Percentiles rank a stretch among this genome's conserved stretches.
These are phyloP conservation scores for Plagodis pulveraria DNA, from an alignment of 2,888 invertebrate genomes.

Conservation along the genomic window DNA sequence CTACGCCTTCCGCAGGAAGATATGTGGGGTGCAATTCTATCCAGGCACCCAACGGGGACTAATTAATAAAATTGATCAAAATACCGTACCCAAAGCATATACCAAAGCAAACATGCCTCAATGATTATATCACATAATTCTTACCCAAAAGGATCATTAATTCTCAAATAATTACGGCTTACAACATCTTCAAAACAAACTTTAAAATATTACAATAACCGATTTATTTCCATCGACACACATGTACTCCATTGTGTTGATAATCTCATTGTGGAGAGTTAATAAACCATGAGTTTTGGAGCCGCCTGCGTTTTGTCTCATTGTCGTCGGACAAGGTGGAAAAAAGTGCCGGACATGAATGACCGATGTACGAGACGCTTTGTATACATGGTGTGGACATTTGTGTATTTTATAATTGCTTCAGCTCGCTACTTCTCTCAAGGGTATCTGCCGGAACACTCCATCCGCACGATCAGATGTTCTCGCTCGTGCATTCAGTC, in stretches of 20 bases:
- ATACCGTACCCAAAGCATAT: no score
- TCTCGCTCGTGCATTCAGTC: no score
- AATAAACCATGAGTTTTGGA: slow-evolving; percentile 59
- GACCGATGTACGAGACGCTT: slow-evolving; percentile 52
- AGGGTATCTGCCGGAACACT: no score
- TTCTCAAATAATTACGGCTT: slow-evolving; percentile 20
- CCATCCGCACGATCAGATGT: no score
- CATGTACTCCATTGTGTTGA: slow-evolving; percentile 50
- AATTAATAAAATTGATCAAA: no score
- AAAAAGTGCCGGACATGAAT: slow-evolving; percentile 71
- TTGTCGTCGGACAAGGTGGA: slow-evolving; percentile 62
- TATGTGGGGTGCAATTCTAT: no score
- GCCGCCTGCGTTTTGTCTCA: slow-evolving; percentile 55
- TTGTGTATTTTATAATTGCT: neutral
- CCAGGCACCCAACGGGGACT: no score
- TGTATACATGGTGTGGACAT: slow-evolving; percentile 50
- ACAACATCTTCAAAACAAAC: slow-evolving; percentile 25
- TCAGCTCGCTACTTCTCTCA: no score
- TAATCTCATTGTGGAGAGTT: slow-evolving; percentile 67
- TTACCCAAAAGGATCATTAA: slow-evolving; percentile 9
- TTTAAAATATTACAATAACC: slow-evolving; percentile 14
- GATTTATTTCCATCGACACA: slow-evolving; percentile 23
- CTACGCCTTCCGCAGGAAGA: no score
- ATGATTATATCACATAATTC: no score
- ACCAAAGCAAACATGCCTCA: no score